A percentile compares a stretch with the other conserved stretches of the same genome.
phyloP scores from a whole-genome alignment of 2,888 invertebrate species.

The Pyrocoelia pectoralis region DNA sequence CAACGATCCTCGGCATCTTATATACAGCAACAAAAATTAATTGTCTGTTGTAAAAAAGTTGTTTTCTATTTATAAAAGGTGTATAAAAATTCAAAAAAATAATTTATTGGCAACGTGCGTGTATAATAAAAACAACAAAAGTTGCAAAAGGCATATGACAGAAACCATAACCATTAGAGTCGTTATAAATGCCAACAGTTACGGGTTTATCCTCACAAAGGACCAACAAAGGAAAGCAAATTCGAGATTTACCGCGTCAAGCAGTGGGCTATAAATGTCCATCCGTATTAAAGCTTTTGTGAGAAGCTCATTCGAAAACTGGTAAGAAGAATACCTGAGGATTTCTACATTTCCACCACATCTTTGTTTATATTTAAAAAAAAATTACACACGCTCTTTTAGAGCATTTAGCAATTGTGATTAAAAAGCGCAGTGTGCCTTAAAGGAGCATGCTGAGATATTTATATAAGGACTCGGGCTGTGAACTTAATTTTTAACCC shows the following conservation, averaged over 20 bases:
- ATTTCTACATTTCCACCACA: conserved; percentile 24
- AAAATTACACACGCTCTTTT: neutral
- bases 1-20: neutral
- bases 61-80: conserved; percentile 18
- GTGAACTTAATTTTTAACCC: conserved; percentile 21
- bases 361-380: neutral
- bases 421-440: neutral
- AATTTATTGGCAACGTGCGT: conserved; percentile 44
- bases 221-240: conserved; percentile 55
- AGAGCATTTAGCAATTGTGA: neutral
- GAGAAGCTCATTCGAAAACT: conserved; percentile 35
- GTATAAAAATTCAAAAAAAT: conserved; percentile 39
- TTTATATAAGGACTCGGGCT: conserved; percentile 20
- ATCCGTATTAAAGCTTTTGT: conserved; percentile 51
- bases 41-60: conserved; percentile 20
- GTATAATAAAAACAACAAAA: conserved; percentile 40
- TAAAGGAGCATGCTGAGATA: conserved; percentile 21
- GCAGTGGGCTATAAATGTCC: conserved; percentile 55
- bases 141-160: conserved; percentile 47
- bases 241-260: conserved; percentile 57
- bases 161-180: conserved; percentile 54
- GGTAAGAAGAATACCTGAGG: conserved; percentile 19
- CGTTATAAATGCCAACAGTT: conserved; percentile 55
- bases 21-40: conserved; percentile 19
- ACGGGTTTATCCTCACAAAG: conserved; percentile 54